Evolutionary conservation across 2,888 invertebrate genomes (phyloP), one percentile per base, ranked within the genome.

Genomic region (Chrysolina oricalcia): DNA sequence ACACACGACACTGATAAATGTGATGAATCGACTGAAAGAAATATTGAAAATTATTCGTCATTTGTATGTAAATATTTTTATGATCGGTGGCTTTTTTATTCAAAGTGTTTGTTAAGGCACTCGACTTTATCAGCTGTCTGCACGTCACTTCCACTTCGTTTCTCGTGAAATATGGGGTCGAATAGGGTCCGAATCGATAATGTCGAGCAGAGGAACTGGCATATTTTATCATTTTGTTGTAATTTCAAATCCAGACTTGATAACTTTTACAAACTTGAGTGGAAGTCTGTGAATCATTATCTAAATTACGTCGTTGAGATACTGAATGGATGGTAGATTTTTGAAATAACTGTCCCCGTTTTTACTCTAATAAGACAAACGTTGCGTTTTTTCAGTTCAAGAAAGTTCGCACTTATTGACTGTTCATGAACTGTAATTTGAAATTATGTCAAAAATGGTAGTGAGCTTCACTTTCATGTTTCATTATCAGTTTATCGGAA

Each of bases 181-280:
- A 46, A 63, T 70, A 41, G 50, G 27, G 70, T 62, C 70, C 35
- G 48, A 70, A 70, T 70, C 70, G 70, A 70, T 70, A 70, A 70
- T 27, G 70, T 63, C 70, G 19, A 53, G 53, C 4, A 21, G 19
- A 53, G 19, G 19, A 53, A 53, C 5, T 53, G 21, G 21, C 53
- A 53, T 53, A 48, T 53, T 53, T 53, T 53, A 21, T 53, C 53
- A 53, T 11, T 43, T 15, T 53, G 53, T 21, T 19, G 21, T 21
- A 53, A 53, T 21, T 50, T 17, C 48, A 50, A 50, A 13, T 50
- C 17, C 48, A 17, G 11, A 19, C 21, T 21, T 43, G 43, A 43
- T 15, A 17, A 10, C 53, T 21, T 19, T 21, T 21, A 13, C 21
- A 53, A 53, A 2, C 21, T 5, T 10, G 19, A 10, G 2, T 5